These are phyloP conservation scores for Micronycteris hirsuta DNA, from an alignment of 2,113 vertebrate species.

Conservation along the genomic window DNA sequence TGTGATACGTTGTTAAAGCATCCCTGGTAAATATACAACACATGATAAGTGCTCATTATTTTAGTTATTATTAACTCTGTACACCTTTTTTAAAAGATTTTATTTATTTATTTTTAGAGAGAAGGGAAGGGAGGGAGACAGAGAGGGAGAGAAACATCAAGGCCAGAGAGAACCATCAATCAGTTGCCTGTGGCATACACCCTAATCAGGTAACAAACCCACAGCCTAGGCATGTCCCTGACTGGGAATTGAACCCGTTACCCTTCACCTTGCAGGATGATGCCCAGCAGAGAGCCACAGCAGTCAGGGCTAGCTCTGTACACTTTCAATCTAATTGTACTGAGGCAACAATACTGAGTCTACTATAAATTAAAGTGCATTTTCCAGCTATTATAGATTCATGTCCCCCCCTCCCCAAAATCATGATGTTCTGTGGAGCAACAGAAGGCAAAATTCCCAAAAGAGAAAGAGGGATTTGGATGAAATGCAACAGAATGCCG, in stretches of 20 bases:
- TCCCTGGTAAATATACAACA: neutral
- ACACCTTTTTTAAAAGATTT: too few species aligned
- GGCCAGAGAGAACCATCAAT: too few species aligned
- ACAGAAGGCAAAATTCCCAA: neutral
- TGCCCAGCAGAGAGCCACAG: too few species aligned
- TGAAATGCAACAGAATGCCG: neutral
- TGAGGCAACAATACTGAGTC: neutral
- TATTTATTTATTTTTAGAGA: too few species aligned
- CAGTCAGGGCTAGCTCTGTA: neutral
- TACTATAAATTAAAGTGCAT: neutral
- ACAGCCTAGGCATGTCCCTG: too few species aligned
- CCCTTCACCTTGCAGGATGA: too few species aligned
- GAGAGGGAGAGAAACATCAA: too few species aligned
- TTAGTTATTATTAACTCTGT: neutral
- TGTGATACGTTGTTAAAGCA: neutral
- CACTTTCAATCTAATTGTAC: neutral
- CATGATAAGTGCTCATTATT: neutral
- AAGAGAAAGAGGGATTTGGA: neutral
- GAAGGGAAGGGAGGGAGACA: too few species aligned
- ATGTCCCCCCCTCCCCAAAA: neutral
- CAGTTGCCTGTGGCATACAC: too few species aligned
- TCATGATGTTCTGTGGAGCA: neutral
- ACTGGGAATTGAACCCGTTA: too few species aligned
- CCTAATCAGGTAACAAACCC: too few species aligned
- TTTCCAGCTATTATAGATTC: neutral